These are phyloP conservation scores for Silurus meridionalis DNA, from an alignment of 2,113 vertebrate species.

Conservation along the genomic window DNA sequence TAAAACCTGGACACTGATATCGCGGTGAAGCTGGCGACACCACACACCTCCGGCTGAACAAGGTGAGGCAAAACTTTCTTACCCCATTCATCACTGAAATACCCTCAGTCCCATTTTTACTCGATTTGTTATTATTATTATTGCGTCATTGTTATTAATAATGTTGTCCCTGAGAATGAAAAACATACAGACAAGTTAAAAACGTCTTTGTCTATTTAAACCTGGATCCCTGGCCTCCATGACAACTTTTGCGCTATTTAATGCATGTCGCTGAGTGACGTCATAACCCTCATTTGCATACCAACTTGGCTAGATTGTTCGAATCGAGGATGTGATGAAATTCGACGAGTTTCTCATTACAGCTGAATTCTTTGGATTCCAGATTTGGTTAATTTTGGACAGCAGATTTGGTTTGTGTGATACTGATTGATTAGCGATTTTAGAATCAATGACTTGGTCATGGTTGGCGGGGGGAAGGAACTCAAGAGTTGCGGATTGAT, in stretches of 20 bases:
- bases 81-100: background rate
- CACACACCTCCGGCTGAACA: slow-evolving; percentile 22
- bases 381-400: no score
- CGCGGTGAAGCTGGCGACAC: slow-evolving; percentile 42
- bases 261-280: background rate
- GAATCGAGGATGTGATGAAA: no score
- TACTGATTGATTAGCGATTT: no score
- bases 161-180: background rate
- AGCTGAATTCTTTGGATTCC: no score
- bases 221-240: background rate
- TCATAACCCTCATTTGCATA: no score
- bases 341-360: no score
- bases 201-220: background rate
- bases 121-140: background rate
- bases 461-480: no score
- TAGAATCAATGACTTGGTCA: no score
- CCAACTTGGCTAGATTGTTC: no score
- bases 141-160: background rate
- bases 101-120: background rate
- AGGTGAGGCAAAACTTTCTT: slow-evolving; percentile 28
- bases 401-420: no score
- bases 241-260: background rate
- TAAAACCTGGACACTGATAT: background rate
- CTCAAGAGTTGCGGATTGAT: no score
- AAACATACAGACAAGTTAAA: no score